phyloP scores from a whole-genome alignment of 2,797 vertebrate species.

The Eupleurogrammus muticus region DNA sequence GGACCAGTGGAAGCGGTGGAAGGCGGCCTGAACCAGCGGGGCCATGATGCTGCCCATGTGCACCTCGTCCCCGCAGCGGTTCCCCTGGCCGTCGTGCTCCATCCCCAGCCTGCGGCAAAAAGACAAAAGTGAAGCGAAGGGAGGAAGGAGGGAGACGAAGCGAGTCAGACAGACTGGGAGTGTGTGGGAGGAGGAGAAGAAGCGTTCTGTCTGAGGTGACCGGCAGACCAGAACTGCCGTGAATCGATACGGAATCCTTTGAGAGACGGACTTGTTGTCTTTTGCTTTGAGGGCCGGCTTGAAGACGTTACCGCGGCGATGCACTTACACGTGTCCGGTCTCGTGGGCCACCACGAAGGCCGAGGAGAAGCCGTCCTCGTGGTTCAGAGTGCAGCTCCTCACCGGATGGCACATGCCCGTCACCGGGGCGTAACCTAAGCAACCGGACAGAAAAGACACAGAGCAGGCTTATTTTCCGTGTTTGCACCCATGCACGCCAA shows the following conservation, averaged over 20 bases:
- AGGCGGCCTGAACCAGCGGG: constrained; percentile 95
- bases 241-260: constrained; percentile 20
- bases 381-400: constrained; percentile 97
- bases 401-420: constrained; percentile 99
- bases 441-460: constrained; percentile 28
- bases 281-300: constrained; percentile 12
- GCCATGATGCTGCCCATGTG: constrained; percentile 99
- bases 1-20: constrained; percentile 99
- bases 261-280: constrained; percentile 22
- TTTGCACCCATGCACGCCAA: neutral
- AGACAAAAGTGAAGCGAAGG: neutral
- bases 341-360: constrained; percentile 98
- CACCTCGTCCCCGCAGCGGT: constrained; percentile 97
- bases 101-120: constrained; percentile 90
- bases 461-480: neutral
- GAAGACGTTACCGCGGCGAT: constrained; percentile 2
- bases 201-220: constrained; percentile 25
- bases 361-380: constrained; percentile 98
- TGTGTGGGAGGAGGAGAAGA: constrained; percentile 37
- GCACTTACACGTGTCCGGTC: constrained; percentile 98
- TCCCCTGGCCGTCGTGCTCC: constrained; percentile 98
- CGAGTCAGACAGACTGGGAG: constrained; percentile 49
- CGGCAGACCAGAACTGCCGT: constrained; percentile 23
- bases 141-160: constrained; percentile 32
- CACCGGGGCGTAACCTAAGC: constrained; percentile 94